A percentile compares a stretch with the other conserved stretches of the same genome.
These are phyloP conservation scores for Merodon equestris DNA, from an alignment of 2,888 invertebrate species.

Conservation along the genomic window DNA sequence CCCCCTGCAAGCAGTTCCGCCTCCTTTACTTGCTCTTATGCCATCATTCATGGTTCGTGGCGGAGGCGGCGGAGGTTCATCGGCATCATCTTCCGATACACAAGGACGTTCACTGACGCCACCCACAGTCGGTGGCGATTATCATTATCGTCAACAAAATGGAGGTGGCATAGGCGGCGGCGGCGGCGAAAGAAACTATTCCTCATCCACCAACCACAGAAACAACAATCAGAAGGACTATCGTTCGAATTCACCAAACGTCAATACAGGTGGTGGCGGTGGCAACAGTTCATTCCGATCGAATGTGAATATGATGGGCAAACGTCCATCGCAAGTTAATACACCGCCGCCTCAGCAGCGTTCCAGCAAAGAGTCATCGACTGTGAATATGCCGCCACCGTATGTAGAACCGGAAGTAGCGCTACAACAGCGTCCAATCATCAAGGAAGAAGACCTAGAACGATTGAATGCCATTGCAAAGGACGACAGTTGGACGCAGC, in stretches of 20 bases:
- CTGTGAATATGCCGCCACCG: constrained; percentile 69
- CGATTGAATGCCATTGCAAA: constrained; percentile 94
- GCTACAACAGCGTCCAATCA: constrained; percentile 89
- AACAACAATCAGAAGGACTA: constrained; percentile 70
- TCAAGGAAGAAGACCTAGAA: constrained; percentile 94
- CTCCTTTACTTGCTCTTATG: constrained; percentile 87
- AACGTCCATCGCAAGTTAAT: constrained; percentile 73
- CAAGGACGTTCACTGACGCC: constrained; percentile 60
- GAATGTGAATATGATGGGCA: constrained; percentile 74
- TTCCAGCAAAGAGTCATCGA: constrained; percentile 73
- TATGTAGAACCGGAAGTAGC: constrained; percentile 81
- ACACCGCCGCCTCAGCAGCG: constrained; percentile 72
- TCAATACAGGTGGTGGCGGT: constrained; percentile 58
- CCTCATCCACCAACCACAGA: constrained; percentile 45
- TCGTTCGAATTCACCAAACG: constrained; percentile 71
- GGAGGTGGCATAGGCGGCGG: constrained; percentile 66
- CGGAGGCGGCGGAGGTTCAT: constrained; percentile 53
- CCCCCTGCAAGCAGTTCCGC: constrained; percentile 81
- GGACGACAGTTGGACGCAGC: constrained; percentile 94
- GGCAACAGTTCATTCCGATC: constrained; percentile 73
- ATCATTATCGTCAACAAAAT: constrained; percentile 67
- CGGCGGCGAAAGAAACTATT: constrained; percentile 61
- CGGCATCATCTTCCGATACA: constrained; percentile 61
- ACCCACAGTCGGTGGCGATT: constrained; percentile 49
- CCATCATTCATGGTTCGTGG: constrained; percentile 85